Percentiles rank a stretch among this genome's conserved stretches.
These are phyloP conservation scores for Thaleichthys pacificus DNA, from an alignment of 2,797 vertebrate species.

Conservation along the genomic window DNA sequence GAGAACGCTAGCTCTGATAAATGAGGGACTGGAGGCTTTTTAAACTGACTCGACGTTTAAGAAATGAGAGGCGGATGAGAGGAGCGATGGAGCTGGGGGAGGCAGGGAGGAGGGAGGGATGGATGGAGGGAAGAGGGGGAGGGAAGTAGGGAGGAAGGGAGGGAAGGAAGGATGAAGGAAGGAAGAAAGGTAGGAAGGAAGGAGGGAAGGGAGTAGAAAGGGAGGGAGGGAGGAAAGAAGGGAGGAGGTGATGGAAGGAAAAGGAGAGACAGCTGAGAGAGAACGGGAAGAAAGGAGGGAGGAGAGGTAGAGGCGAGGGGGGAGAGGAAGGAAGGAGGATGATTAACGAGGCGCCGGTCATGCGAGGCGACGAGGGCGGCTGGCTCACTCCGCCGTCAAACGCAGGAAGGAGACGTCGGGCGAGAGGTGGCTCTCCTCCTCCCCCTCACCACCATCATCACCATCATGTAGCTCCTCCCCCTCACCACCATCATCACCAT, in stretches of 20 bases:
- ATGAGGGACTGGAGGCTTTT: background rate
- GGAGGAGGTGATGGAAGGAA: no score
- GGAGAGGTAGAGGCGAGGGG: background rate
- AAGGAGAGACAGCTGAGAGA: no score
- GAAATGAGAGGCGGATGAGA: slow-evolving; percentile 3
- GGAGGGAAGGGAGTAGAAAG: background rate
- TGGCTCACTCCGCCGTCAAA: background rate
- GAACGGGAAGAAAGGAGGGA: background rate
- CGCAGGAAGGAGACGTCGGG: background rate
- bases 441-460: no score
- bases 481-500: no score
- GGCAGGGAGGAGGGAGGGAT: no score
- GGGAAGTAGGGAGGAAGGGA: background rate
- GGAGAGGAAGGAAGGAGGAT: background rate
- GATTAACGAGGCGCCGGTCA: background rate
- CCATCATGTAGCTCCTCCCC: no score
- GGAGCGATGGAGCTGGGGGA: background rate
- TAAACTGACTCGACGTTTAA: background rate
- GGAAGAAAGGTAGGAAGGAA: background rate
- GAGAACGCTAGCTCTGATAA: background rate
- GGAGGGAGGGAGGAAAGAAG: background rate
- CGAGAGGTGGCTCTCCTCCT: no score
- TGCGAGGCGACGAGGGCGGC: no score
- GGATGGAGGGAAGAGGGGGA: background rate
- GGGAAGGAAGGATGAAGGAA: no score